Evolutionary conservation across 2,888 invertebrate species (phyloP).

Genomic region (Drosophila pegasa): DNA sequence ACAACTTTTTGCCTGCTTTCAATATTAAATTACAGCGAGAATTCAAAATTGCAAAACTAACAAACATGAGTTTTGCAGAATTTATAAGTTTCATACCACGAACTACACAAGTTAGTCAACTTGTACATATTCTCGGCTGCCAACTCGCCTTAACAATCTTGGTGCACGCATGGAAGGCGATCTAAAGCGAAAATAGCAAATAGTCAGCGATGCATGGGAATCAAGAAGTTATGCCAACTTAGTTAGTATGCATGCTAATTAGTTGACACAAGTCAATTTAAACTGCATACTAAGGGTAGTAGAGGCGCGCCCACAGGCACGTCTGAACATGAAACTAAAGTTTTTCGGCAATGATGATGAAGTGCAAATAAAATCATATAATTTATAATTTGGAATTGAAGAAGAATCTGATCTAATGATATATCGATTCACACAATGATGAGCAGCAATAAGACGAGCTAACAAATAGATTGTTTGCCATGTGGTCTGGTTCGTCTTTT

Average conservation of each 20-base stretch:
- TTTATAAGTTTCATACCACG: slow-evolving; percentile 6
- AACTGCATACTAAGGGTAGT: neutral
- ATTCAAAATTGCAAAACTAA: neutral
- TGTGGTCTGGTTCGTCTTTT: slow-evolving; percentile 20
- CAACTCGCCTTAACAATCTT: neutral
- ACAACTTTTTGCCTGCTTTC: neutral
- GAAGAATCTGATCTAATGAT: neutral
- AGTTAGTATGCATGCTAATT: slow-evolving; percentile 20
- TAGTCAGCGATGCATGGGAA: slow-evolving; percentile 16
- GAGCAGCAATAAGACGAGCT: neutral
- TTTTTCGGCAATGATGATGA: slow-evolving; percentile 2
- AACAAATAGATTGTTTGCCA: slow-evolving; percentile 5
- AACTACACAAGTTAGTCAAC: neutral
- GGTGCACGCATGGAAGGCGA: neutral
- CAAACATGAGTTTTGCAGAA: slow-evolving; percentile 1
- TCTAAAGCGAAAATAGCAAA: slow-evolving; percentile 8
- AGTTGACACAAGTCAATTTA: slow-evolving; percentile 21
- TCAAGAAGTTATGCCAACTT: slow-evolving; percentile 7
- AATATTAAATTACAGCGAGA: slow-evolving; percentile 3
- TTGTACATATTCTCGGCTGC: slow-evolving; percentile 2
- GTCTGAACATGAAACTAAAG: slow-evolving; percentile 14
- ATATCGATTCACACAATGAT: neutral
- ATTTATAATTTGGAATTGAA: too few species aligned
- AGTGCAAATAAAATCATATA: neutral
- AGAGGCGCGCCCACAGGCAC: neutral